Conservation (phyloP, 2,888 invertebrate genomes). For the Sinodicranocentrus sp. region DNA sequence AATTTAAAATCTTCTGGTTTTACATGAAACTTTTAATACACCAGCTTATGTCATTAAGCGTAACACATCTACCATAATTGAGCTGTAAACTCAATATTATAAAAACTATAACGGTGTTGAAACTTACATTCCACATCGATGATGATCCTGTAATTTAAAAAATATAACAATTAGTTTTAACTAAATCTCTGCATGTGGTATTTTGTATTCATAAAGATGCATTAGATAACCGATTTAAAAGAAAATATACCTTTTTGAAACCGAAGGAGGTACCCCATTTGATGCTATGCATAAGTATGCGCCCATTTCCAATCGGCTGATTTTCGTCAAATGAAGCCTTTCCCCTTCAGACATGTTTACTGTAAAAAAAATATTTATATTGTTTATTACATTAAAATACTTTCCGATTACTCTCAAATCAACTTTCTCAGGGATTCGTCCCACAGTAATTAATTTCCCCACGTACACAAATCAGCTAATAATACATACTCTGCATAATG, state of each 20-base stretch:
- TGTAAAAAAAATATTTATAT: too few species aligned
- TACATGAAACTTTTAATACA: neutral
- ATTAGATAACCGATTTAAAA: too few species aligned
- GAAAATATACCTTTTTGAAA: slow-evolving; percentile 83
- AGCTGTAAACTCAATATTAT: neutral
- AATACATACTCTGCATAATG: neutral
- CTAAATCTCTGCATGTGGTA: too few species aligned
- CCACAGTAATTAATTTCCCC: slow-evolving; percentile 9
- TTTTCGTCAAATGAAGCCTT: slow-evolving; percentile 89
- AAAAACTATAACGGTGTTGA: neutral
- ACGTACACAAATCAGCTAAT: neutral
- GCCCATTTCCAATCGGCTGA: slow-evolving; percentile 91
- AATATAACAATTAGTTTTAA: too few species aligned
- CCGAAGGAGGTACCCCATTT: slow-evolving; percentile 93
- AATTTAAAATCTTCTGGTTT: slow-evolving; percentile 6
- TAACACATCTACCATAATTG: too few species aligned
- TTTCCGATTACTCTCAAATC: too few species aligned
- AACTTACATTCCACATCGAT: slow-evolving; percentile 94
- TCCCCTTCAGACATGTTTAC: slow-evolving; percentile 91
- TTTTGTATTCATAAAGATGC: too few species aligned
- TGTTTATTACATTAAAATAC: too few species aligned
- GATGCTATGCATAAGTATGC: slow-evolving; percentile 91
- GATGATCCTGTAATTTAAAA: slow-evolving; percentile 88
- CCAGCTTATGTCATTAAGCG: too few species aligned
- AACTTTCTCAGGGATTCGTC: too few species aligned